Base-by-base conservation (phyloP, 1,140 invertebrate species). In the Wiebesia pumilae region DNA sequence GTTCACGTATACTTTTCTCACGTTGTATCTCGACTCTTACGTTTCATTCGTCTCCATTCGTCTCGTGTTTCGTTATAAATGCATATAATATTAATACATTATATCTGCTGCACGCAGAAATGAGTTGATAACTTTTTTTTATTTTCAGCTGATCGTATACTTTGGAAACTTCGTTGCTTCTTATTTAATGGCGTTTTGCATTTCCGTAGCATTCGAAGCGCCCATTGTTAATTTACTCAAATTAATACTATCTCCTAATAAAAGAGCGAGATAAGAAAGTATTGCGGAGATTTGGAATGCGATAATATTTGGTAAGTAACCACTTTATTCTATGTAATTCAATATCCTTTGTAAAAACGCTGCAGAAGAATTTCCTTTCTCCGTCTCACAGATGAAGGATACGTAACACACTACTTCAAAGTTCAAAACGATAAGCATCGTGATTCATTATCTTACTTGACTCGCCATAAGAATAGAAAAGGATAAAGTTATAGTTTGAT, bases 161-260 rank as follows among this genome's bases (percentile, higher is more conserved):
- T 95, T 97, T 83, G 97, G 97, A 14, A 97, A 97, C 88, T 94
- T 96, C 9, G 96, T 97, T 12, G 94, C 96, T 35, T 96, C 97
- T 1, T 97, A 97, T 90, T 88, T 96, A 38, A 90, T 95, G n/a
- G 96, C 97, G 1, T 97, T 97, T 90, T 94, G 95, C 87, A 95
- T 97, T 84, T 97, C 97, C 6, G 92, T 97, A 65, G 94, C 95
- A 14, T 96, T 97, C 88, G 97, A 97, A 91, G 96, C 97, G 33
- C 97, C 97, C 10, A 94, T 97, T 38, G 96, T 98, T 65, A 95
- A 96, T 89, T 91, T 97, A 83, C 93, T 97, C 33, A 97, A 97
- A 94, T 95, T 97, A 62, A 90, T 89, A 40, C 91, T 93, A 40
- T 87, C 89, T 0, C 89, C 91, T 69, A 92, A 93, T 58, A 92